phyloP scores from a whole-genome alignment of 2,113 vertebrate genomes.

The Todiramphus saurophagus region DNA sequence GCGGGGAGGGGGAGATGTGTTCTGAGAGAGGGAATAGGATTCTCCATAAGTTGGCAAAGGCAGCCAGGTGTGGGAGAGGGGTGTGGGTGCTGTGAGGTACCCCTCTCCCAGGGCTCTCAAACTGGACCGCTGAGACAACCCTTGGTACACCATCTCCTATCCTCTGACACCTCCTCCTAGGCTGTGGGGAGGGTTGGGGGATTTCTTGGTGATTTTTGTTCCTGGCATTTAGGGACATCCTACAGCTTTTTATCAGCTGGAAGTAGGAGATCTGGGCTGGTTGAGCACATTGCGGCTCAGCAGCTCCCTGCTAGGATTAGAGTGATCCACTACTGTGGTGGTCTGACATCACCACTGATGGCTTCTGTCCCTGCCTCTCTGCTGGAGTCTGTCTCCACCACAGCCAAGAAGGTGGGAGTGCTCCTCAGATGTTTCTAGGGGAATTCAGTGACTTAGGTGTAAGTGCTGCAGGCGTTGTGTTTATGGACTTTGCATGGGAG shows the following conservation, averaged over 20 bases:
- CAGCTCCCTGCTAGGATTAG: too few species aligned
- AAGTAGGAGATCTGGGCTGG: not conserved
- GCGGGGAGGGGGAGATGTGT: not conserved
- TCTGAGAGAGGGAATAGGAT: not conserved
- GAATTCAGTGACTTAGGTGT: not conserved
- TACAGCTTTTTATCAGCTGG: not conserved
- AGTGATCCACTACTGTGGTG: not conserved
- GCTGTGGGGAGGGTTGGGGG: rapidly evolving
- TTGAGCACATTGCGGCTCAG: not conserved
- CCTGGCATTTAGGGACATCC: not conserved
- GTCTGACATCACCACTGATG: not conserved
- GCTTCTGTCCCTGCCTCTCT: not conserved
- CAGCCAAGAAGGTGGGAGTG: not conserved
- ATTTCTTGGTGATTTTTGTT: not conserved
- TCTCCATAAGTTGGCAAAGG: not conserved
- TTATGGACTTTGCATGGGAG: not conserved
- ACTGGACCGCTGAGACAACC: not conserved
- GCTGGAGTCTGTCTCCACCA: not conserved
- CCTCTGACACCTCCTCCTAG: not conserved
- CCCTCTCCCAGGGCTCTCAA: not conserved
- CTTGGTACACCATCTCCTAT: not conserved
- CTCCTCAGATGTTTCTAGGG: not conserved
- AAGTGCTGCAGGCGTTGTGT: not conserved
- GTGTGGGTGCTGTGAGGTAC: not conserved
- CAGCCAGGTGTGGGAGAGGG: not conserved